phyloP scores from a whole-genome alignment of 2,797 vertebrate genomes.

The Hydrophis major region DNA sequence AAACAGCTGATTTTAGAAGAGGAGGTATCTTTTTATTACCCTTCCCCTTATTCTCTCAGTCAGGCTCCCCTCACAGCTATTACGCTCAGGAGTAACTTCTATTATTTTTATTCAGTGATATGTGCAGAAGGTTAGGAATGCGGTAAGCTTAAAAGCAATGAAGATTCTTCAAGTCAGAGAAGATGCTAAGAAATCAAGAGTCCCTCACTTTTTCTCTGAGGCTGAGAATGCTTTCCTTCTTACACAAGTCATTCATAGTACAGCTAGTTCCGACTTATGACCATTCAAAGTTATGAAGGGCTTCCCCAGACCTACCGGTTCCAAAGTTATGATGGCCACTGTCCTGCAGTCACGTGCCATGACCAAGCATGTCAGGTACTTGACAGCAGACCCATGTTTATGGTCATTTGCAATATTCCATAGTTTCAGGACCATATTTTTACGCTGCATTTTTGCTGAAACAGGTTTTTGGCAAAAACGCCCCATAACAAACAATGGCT shows the following conservation, averaged over 20 bases:
- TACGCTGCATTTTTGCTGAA: neutral
- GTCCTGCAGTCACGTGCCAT: neutral
- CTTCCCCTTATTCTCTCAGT: neutral
- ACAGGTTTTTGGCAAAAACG: neutral
- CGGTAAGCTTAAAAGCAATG: neutral
- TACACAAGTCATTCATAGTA: neutral
- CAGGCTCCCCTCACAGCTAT: neutral
- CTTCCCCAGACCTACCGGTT: neutral
- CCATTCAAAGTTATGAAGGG: neutral
- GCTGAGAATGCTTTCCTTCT: neutral
- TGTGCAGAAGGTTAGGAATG: neutral
- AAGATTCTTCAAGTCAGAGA: neutral
- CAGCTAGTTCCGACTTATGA: neutral
- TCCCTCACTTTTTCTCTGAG: neutral
- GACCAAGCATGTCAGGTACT: neutral
- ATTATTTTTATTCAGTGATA: neutral
- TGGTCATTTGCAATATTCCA: neutral
- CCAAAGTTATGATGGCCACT: neutral
- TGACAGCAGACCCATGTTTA: neutral
- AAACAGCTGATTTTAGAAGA: neutral
- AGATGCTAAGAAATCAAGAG: neutral
- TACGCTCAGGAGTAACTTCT: neutral
- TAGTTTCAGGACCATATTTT: neutral
- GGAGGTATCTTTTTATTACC: neutral
- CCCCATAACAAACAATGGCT: neutral